A percentile compares a stretch with the other conserved stretches of the same genome.
phyloP scores from a whole-genome alignment of 1,140 invertebrate genomes.

The Lucilia cuprina region DNA sequence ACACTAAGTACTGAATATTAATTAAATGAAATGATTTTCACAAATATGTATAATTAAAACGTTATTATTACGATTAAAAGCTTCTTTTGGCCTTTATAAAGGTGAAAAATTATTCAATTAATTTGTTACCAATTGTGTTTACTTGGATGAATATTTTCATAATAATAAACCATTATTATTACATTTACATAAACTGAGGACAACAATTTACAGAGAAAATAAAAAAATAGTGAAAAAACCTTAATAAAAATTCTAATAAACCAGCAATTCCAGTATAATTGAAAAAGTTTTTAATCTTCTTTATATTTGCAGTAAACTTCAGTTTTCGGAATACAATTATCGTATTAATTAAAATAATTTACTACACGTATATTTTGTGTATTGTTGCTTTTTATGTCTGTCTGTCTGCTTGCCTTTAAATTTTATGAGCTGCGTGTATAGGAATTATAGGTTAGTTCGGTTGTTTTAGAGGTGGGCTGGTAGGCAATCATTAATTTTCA shows the following conservation, averaged over 20 bases:
- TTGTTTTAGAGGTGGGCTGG: not conserved
- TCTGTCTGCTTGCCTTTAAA: not conserved
- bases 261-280: not conserved
- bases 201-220: not conserved
- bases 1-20: no score
- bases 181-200: not conserved
- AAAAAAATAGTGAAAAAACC: not conserved
- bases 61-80: no score
- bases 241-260: not conserved
- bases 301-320: slow-evolving; percentile 2
- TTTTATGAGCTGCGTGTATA: not conserved
- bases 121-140: not conserved
- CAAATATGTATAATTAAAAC: no score
- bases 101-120: no score
- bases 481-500: slow-evolving; percentile 23
- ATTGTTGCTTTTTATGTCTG: not conserved
- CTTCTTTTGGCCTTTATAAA: no score
- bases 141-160: not conserved
- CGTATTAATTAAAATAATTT: not conserved
- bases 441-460: not conserved
- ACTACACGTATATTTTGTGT: not conserved
- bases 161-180: not conserved
- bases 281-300: slow-evolving; percentile 3
- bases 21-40: no score
- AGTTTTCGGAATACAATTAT: slow-evolving; percentile 10